Percentiles rank a stretch among this genome's conserved stretches.
phyloP scores from a whole-genome alignment of 2,797 vertebrate genomes.

The Epinephelus malabaricus region DNA sequence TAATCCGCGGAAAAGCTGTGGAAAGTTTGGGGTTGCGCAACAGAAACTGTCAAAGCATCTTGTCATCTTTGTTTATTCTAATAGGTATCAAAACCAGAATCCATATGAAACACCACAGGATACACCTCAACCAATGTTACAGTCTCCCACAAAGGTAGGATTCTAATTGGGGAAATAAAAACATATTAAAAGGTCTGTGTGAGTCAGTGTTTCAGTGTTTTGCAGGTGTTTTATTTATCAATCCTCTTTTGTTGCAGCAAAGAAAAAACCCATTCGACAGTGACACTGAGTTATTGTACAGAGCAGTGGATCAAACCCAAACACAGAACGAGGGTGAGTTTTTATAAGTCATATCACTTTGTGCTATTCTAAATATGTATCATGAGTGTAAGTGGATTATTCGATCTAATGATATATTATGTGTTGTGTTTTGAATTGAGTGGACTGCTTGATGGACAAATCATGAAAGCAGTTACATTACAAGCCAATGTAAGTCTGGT shows the following conservation, averaged over 20 bases:
- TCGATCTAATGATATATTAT: slow-evolving; percentile 50
- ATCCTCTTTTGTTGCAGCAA: slow-evolving; percentile 79
- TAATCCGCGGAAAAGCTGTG: not conserved
- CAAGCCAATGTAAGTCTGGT: slow-evolving; percentile 75
- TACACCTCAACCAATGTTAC: slow-evolving; percentile 43
- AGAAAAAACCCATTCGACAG: slow-evolving; percentile 93
- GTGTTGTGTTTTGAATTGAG: slow-evolving; percentile 71
- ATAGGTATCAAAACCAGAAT: slow-evolving; percentile 49
- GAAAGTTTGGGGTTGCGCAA: not conserved
- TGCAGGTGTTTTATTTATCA: not conserved
- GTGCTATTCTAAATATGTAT: not conserved
- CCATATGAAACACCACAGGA: slow-evolving; percentile 59
- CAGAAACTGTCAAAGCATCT: not conserved
- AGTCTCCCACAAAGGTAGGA: slow-evolving; percentile 85
- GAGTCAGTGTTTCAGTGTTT: not conserved
- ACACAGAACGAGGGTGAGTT: slow-evolving; percentile 67
- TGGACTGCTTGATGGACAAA: slow-evolving; percentile 52
- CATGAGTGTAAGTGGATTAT: not conserved
- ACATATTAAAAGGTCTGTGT: not conserved
- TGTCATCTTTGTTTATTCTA: slow-evolving; percentile 16
- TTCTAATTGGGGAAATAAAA: not conserved
- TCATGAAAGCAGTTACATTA: slow-evolving; percentile 62
- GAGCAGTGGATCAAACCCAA: slow-evolving; percentile 58
- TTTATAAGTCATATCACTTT: not conserved
- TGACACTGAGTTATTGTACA: not conserved